Evolutionary conservation across 1,140 invertebrate species (phyloP).

Genomic region (Temnothorax curvispinosus): DNA sequence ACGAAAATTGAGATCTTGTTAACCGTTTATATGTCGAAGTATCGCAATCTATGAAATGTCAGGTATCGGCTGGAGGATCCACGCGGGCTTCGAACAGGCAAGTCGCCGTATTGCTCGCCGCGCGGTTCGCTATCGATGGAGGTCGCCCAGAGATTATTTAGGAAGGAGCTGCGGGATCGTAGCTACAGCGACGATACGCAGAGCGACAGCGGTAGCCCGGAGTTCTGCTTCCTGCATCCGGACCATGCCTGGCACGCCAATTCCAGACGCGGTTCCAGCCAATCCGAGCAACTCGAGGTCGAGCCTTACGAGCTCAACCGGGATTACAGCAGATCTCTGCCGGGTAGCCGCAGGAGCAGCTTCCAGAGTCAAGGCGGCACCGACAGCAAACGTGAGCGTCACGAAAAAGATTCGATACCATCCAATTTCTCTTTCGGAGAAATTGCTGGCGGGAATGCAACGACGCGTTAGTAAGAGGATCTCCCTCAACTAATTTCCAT

Average conservation of each 20-base stretch:
- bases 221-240: slow-evolving; percentile 90
- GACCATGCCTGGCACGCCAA: slow-evolving; percentile 92
- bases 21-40: neutral
- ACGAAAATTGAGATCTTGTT: neutral
- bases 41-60: neutral
- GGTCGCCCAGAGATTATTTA: slow-evolving; percentile 86
- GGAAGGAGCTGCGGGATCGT: slow-evolving; percentile 85
- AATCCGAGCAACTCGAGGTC: slow-evolving; percentile 93
- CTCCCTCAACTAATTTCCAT: neutral
- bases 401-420: neutral
- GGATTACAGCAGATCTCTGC: slow-evolving; percentile 92
- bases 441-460: neutral
- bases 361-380: too few species aligned
- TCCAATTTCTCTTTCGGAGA: neutral
- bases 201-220: slow-evolving; percentile 84
- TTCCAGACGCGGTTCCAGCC: slow-evolving; percentile 92
- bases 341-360: too few species aligned
- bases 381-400: slow-evolving; percentile 64
- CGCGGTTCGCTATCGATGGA: slow-evolving; percentile 91
- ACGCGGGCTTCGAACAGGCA: slow-evolving; percentile 88
- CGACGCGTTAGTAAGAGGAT: neutral
- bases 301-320: slow-evolving; percentile 94
- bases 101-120: slow-evolving; percentile 91
- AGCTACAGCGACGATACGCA: slow-evolving; percentile 85
- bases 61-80: slow-evolving; percentile 93